phyloP scores from a whole-genome alignment of 2,797 vertebrate genomes.

The Avahi laniger region DNA sequence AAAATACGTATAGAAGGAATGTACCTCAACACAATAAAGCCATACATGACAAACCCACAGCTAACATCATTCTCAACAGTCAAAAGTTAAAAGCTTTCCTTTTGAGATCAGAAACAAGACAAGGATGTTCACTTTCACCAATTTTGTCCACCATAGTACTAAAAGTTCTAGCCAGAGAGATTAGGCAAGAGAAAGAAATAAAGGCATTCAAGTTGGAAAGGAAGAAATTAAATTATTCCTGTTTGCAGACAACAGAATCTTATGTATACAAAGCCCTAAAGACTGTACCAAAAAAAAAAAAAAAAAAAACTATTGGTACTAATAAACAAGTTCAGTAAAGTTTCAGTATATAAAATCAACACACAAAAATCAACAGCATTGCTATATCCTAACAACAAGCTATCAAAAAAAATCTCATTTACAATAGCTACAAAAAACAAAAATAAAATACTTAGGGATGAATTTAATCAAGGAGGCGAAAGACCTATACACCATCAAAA shows the following conservation, averaged over 20 bases:
- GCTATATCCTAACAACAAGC: neutral
- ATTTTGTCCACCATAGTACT: neutral
- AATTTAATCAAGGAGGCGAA: neutral
- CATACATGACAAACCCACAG: neutral
- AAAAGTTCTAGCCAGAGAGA: neutral
- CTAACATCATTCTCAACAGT: neutral
- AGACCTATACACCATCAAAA: neutral
- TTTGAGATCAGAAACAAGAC: neutral
- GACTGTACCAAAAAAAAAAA: neutral
- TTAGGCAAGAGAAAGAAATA: neutral
- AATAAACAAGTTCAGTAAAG: neutral
- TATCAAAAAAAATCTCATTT: neutral
- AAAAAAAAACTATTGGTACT: neutral
- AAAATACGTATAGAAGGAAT: neutral
- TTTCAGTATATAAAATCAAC: neutral
- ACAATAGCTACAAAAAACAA: neutral
- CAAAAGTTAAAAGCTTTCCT: neutral
- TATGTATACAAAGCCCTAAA: neutral
- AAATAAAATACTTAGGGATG: neutral
- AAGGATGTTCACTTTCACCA: neutral
- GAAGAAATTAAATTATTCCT: neutral
- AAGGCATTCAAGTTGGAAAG: neutral
- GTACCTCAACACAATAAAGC: neutral
- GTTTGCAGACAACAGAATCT: neutral
- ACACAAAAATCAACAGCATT: neutral